Percentiles rank a stretch among this genome's conserved stretches.
Evolutionary conservation across 2,888 invertebrate genomes (phyloP).

Genomic region (Coleophora flavipennella): DNA sequence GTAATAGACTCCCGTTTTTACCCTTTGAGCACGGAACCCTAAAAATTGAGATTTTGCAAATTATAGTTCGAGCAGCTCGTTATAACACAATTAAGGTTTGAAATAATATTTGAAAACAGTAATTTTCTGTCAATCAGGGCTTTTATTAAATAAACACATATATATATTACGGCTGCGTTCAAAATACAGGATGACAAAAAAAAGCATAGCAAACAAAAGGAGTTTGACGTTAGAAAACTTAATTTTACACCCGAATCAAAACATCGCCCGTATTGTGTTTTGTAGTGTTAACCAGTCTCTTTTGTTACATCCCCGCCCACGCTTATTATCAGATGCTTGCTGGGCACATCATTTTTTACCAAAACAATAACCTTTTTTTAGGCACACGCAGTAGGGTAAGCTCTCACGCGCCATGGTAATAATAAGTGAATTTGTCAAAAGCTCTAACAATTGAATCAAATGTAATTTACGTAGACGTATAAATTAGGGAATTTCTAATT

Average conservation of each 20-base stretch:
- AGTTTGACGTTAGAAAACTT: constrained; percentile 53
- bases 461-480: constrained; percentile 46
- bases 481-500: constrained; percentile 24
- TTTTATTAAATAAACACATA: constrained; percentile 50
- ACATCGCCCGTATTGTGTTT: constrained; percentile 53
- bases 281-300: constrained; percentile 64
- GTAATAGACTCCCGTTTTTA: too few relatives aligned
- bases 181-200: constrained; percentile 35
- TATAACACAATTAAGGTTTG: constrained; percentile 22
- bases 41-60: constrained; percentile 22
- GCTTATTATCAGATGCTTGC: constrained; percentile 65
- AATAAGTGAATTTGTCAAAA: constrained; percentile 49
- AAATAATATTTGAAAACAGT: constrained; percentile 23
- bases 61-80: constrained; percentile 14
- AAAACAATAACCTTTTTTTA: constrained; percentile 64
- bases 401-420: constrained; percentile 7
- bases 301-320: constrained; percentile 64
- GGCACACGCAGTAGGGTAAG: constrained; percentile 18
- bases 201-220: constrained; percentile 46
- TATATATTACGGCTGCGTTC: constrained; percentile 27
- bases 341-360: constrained; percentile 69
- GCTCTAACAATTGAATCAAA: constrained; percentile 38
- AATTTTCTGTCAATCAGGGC: constrained; percentile 33
- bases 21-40: too few relatives aligned
- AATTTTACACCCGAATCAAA: constrained; percentile 69